Evolutionary conservation across 2,888 invertebrate species (phyloP).

Genomic region (Diloba caeruleocephala): DNA sequence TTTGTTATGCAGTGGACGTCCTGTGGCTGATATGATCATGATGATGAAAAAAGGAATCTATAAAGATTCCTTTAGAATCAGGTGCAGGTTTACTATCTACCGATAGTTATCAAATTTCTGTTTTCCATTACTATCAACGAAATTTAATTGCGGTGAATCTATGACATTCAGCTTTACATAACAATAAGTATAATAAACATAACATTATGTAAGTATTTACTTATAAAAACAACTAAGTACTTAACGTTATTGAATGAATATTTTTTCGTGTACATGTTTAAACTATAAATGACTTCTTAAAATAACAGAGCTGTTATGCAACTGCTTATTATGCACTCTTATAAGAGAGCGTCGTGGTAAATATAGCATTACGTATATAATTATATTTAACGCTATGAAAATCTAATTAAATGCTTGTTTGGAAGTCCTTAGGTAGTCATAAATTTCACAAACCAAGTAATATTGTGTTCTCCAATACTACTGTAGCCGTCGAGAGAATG

Average conservation of each 20-base stretch:
- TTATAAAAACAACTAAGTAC: slow-evolving; percentile 1
- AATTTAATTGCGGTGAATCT: slow-evolving; percentile 2
- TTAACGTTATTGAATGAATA: slow-evolving; percentile 2
- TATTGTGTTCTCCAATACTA: too few relatives aligned
- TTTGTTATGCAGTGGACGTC: too few relatives aligned
- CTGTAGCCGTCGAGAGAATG: too few relatives aligned
- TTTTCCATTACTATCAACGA: too few relatives aligned
- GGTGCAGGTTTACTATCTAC: too few relatives aligned
- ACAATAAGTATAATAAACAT: slow-evolving; percentile 7
- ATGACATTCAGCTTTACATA: not conserved
- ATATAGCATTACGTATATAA: not conserved
- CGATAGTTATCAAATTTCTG: too few relatives aligned
- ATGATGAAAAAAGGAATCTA: too few relatives aligned
- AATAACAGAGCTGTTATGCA: not conserved
- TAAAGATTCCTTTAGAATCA: too few relatives aligned
- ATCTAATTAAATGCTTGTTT: not conserved
- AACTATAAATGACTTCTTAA: slow-evolving; percentile 8
- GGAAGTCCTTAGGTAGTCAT: too few relatives aligned
- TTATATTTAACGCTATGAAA: not conserved
- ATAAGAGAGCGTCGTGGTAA: not conserved
- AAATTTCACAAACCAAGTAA: too few relatives aligned
- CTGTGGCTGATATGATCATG: too few relatives aligned
- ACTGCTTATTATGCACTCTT: slow-evolving; percentile 1
- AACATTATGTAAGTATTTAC: slow-evolving; percentile 1
- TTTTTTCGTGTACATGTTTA: slow-evolving; percentile 12